Evolutionary conservation across 1,140 invertebrate genomes (phyloP).

Genomic region (Lucilia sericata): DNA sequence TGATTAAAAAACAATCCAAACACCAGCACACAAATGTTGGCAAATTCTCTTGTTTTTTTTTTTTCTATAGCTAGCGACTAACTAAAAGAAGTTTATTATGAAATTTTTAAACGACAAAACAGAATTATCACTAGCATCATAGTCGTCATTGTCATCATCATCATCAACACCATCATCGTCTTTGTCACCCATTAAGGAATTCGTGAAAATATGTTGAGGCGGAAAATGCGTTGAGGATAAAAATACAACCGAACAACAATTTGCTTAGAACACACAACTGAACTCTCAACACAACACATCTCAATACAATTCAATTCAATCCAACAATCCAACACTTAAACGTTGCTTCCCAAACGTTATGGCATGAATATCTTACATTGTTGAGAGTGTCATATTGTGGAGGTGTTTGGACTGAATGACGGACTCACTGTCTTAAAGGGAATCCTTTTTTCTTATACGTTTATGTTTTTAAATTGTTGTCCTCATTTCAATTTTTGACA

Average conservation of each 20-base stretch:
- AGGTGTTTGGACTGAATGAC: not conserved
- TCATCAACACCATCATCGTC: constrained; percentile 21
- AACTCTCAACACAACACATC: not conserved
- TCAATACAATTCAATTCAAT: constrained; percentile 2
- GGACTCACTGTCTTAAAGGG: not conserved
- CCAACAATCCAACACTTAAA: not conserved
- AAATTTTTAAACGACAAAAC: not conserved
- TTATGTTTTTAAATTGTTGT: not conserved
- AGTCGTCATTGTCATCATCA: constrained; percentile 11
- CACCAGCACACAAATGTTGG: constrained; percentile 15
- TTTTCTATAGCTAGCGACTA: not conserved
- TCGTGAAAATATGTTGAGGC: constrained; percentile 38
- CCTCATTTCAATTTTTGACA: not conserved
- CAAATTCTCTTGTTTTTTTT: constrained; percentile 6
- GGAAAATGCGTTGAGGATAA: constrained; percentile 1
- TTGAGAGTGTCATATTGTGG: not conserved
- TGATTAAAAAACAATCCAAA: not conserved
- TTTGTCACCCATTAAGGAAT: constrained; percentile 37
- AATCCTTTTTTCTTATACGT: not conserved
- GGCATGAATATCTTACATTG: constrained; percentile 6
- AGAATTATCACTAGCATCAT: not conserved
- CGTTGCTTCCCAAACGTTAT: not conserved
- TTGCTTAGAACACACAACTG: not conserved
- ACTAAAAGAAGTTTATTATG: constrained; percentile 15
- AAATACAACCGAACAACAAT: not conserved